phyloP scores from a whole-genome alignment of 2,113 vertebrate genomes.

The Halichoerus grypus region DNA sequence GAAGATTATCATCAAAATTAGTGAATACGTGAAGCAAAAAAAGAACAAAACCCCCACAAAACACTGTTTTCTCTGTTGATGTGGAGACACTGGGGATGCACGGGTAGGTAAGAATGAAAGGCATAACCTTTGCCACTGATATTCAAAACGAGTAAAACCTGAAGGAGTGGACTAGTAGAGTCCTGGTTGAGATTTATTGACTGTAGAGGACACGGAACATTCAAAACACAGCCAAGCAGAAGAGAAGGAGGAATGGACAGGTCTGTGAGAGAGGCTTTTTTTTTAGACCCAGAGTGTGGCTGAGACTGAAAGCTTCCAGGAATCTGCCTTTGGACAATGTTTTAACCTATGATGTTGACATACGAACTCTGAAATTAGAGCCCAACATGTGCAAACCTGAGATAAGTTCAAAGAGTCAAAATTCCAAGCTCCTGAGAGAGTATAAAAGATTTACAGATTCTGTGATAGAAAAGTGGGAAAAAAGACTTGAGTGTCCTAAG shows the following conservation, averaged over 20 bases:
- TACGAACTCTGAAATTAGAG: background rate
- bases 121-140: background rate
- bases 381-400: background rate
- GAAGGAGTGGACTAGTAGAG: accelerated
- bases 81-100: background rate
- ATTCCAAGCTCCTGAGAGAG: background rate
- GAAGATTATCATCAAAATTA: background rate
- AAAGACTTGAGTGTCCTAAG: background rate
- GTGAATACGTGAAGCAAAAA: no score
- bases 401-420: background rate
- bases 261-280: background rate
- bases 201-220: accelerated
- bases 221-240: background rate
- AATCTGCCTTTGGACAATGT: background rate
- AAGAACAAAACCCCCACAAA: background rate
- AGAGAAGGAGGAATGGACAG: background rate
- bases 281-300: no score
- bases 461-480: background rate
- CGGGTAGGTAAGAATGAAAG: background rate
- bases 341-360: background rate
- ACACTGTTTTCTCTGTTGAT: background rate
- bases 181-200: background rate
- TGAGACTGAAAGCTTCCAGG: background rate
- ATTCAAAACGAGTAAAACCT: background rate
- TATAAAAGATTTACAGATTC: background rate